Conservation (phyloP, 2,888 invertebrate species). For the Tetranychus piercei region DNA sequence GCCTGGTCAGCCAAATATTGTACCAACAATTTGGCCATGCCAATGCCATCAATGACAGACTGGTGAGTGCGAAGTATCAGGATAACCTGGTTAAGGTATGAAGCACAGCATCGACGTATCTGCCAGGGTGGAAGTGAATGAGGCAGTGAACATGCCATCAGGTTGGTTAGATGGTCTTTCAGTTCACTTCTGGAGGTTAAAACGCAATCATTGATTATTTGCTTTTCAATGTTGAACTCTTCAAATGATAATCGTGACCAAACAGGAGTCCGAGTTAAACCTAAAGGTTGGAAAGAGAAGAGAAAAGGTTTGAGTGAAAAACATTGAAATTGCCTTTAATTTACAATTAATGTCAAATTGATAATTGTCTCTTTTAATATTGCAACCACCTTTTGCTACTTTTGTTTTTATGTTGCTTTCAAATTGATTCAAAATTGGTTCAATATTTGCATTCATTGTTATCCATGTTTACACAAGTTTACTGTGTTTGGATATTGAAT, state of each 20-base stretch:
- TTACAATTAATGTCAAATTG: neutral
- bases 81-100: slow-evolving; percentile 32
- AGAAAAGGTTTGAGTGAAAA: neutral
- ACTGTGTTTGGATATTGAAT: too few species aligned
- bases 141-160: neutral
- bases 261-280: slow-evolving; percentile 15
- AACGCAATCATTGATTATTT: slow-evolving; percentile 35
- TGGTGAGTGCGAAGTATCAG: slow-evolving; percentile 38
- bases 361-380: neutral
- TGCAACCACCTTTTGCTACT: too few species aligned
- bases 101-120: slow-evolving; percentile 28
- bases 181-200: slow-evolving; percentile 32
- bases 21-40: slow-evolving; percentile 33
- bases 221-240: slow-evolving; percentile 34
- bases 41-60: slow-evolving; percentile 39
- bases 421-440: too few species aligned
- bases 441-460: too few species aligned
- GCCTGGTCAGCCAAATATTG: slow-evolving; percentile 25
- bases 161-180: neutral
- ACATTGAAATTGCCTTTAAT: neutral
- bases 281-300: neutral
- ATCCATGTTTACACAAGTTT: too few species aligned
- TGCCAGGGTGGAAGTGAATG: slow-evolving; percentile 38
- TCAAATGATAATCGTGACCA: slow-evolving; percentile 15
- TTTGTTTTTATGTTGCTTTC: too few species aligned